Conservation (phyloP, 2,888 invertebrate species). For the Drosophila atripex region DNA sequence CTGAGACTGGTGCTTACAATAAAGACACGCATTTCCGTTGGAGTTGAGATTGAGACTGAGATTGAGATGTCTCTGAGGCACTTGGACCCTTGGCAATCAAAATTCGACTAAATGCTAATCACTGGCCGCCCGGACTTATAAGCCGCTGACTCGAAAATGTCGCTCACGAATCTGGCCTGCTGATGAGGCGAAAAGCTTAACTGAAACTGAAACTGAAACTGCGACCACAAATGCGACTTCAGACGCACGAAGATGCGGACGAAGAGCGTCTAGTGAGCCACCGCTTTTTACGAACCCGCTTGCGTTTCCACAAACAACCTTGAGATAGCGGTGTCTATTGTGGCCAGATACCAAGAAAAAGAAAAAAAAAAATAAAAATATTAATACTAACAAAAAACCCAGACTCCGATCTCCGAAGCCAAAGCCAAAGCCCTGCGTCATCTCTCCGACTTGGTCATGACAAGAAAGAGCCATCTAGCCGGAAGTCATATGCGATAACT, state of each 20-base stretch:
- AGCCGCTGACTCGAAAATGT: constrained; percentile 48
- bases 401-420: constrained; percentile 11
- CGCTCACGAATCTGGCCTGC: constrained; percentile 44
- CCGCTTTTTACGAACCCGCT: constrained; percentile 29
- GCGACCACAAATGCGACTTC: constrained; percentile 46
- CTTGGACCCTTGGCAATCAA: constrained; percentile 75
- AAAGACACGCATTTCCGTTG: constrained; percentile 75
- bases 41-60: background rate
- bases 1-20: constrained; percentile 69
- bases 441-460: constrained; percentile 22
- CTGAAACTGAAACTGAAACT: constrained; percentile 60
- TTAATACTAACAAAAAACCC: constrained; percentile 50
- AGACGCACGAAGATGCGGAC: constrained; percentile 34
- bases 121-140: constrained; percentile 80
- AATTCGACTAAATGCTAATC: constrained; percentile 82
- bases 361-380: constrained; percentile 16
- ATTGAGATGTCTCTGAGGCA: constrained; percentile 35
- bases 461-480: constrained; percentile 44
- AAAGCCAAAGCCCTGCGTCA: constrained; percentile 54
- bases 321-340: constrained; percentile 54
- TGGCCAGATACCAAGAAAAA: constrained; percentile 20
- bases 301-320: constrained; percentile 52
- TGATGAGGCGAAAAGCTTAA: constrained; percentile 47
- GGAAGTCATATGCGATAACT: constrained; percentile 59
- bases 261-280: constrained; percentile 19